Conservation (phyloP, 1,140 invertebrate genomes). For the Trichogramma pretiosum region DNA sequence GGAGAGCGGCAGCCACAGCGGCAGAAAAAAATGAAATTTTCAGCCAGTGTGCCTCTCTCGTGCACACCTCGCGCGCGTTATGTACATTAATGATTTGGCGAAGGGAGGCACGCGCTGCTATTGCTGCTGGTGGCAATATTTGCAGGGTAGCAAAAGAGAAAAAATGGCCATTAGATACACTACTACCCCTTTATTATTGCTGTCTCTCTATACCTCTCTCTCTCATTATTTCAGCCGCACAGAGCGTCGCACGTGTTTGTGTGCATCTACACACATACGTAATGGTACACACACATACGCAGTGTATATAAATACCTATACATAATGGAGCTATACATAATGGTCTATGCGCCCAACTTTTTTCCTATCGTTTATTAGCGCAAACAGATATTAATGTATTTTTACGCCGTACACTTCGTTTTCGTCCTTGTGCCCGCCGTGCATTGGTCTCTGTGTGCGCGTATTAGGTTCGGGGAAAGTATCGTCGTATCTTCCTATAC, state of each 20-base stretch:
- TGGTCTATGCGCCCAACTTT: slow-evolving; percentile 15
- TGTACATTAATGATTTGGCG: slow-evolving; percentile 20
- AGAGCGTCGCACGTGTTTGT: neutral
- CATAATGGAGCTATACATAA: slow-evolving; percentile 30
- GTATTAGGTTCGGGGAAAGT: too few species aligned
- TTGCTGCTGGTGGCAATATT: too few species aligned
- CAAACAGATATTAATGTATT: slow-evolving; percentile 50
- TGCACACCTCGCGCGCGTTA: neutral
- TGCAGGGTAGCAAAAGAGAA: too few species aligned
- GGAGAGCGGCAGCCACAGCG: too few species aligned
- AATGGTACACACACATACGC: neutral
- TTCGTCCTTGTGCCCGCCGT: slow-evolving; percentile 28
- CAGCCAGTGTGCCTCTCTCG: neutral
- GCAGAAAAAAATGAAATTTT: neutral
- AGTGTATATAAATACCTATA: slow-evolving; percentile 29
- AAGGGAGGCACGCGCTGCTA: too few species aligned
- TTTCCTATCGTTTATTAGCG: slow-evolving; percentile 47
- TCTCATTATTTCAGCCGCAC: too few species aligned
- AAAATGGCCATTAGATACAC: slow-evolving; percentile 40
- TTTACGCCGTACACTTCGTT: slow-evolving; percentile 38
- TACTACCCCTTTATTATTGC: too few species aligned
- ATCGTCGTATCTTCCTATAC: too few species aligned
- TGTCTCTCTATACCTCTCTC: too few species aligned
- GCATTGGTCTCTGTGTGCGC: too few species aligned
- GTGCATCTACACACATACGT: neutral